Evolutionary conservation across 2,888 invertebrate genomes (phyloP).

Genomic region (Aromia moschata): DNA sequence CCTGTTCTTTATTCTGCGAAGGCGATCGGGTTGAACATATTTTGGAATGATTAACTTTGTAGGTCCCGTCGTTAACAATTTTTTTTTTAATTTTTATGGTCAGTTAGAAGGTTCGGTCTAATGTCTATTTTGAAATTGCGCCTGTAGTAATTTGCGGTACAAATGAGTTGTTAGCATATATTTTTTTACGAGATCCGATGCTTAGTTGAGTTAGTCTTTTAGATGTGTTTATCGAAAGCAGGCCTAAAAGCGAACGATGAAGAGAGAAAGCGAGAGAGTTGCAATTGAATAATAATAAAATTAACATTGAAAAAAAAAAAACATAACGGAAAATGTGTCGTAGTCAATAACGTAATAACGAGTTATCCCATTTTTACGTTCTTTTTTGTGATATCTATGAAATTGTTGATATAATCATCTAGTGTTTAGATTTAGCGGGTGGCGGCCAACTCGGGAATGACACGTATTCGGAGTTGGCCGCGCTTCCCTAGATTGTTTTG

Average conservation of each 20-base stretch:
- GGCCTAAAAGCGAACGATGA: constrained; percentile 38
- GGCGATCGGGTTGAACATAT: no score
- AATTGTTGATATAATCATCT: constrained; percentile 48
- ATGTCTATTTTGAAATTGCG: constrained; percentile 24
- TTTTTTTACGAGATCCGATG: constrained; percentile 30
- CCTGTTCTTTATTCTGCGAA: no score
- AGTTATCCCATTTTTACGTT: constrained; percentile 48
- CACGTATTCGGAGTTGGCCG: constrained; percentile 21
- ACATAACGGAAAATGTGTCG: constrained; percentile 42
- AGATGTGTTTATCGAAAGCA: constrained; percentile 36
- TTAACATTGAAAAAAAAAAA: constrained; percentile 27
- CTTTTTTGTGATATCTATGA: constrained; percentile 52
- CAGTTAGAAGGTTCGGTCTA: constrained; percentile 39
- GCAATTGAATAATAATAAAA: constrained; percentile 44
- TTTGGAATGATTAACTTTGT: background rate
- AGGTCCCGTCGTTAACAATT: background rate
- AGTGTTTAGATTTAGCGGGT: constrained; percentile 45
- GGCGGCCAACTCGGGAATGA: constrained; percentile 27
- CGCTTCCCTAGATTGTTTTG: constrained; percentile 25
- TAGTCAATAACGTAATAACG: constrained; percentile 53
- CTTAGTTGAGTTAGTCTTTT: constrained; percentile 27
- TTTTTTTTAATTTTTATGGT: no score
- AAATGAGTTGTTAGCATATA: constrained; percentile 37
- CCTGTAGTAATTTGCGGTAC: constrained; percentile 36
- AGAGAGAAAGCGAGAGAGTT: constrained; percentile 26